Evolutionary conservation across 53 echinoderm and acorn worm species (phyloP).

Genomic region (Antedon mediterranea): DNA sequence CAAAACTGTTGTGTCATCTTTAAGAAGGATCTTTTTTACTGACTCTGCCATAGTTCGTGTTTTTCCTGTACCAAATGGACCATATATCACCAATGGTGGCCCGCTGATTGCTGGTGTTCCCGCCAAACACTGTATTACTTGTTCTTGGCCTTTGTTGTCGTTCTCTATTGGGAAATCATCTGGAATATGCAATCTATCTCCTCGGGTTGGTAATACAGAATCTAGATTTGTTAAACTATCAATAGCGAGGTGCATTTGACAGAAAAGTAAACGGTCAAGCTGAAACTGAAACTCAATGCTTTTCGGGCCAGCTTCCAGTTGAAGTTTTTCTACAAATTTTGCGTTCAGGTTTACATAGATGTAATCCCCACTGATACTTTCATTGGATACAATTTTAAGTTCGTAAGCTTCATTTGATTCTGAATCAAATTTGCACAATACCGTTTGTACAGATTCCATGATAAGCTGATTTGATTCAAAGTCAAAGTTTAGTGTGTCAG

Average conservation of each 20-base stretch:
- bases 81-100: too few species aligned
- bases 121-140: constrained; percentile 21
- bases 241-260: constrained; percentile 59
- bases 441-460: constrained; percentile 40
- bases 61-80: too few species aligned
- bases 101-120: constrained; percentile 30
- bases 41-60: constrained; percentile 56
- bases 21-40: constrained; percentile 31
- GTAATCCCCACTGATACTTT: constrained; percentile 21
- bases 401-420: too few species aligned
- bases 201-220: constrained; percentile 41
- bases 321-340: constrained; percentile 22
- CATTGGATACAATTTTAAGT: constrained; percentile 29
- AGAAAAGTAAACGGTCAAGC: constrained; percentile 51
- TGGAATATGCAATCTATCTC: too few species aligned
- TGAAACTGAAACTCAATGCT: constrained; percentile 64
- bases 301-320: constrained; percentile 2
- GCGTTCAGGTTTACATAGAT: constrained; percentile 40
- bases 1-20: constrained; percentile 39
- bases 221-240: constrained; percentile 45
- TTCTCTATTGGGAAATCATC: not conserved
- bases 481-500: constrained; percentile 51
- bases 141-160: constrained; percentile 55
- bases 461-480: constrained; percentile 74
- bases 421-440: constrained; percentile 81